Percentiles rank a stretch among this genome's conserved stretches.
Evolutionary conservation across 1,140 invertebrate species (phyloP).

Genomic region (Cyclina sinensis): DNA sequence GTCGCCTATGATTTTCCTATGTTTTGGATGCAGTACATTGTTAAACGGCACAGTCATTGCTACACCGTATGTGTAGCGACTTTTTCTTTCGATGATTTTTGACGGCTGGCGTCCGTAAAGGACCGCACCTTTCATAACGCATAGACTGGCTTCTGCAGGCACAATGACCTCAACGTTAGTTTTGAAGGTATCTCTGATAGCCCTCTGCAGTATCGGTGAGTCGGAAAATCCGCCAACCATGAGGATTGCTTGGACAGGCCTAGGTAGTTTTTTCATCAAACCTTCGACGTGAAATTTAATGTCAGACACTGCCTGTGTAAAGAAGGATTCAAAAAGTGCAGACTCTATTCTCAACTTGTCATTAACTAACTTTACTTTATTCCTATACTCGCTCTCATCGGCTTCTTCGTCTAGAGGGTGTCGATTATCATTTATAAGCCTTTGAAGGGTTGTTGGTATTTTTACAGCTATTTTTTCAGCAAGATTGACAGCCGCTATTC

Average conservation of each 20-base stretch:
- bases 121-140: slow-evolving; percentile 49
- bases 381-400: background rate
- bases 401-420: background rate
- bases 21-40: background rate
- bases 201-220: slow-evolving; percentile 35
- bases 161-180: slow-evolving; percentile 6
- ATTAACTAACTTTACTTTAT: background rate
- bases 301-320: background rate
- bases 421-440: background rate
- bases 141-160: slow-evolving; percentile 31
- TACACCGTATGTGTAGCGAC: slow-evolving; percentile 36
- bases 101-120: slow-evolving; percentile 20
- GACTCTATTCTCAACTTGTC: slow-evolving; percentile 15
- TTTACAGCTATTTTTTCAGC: background rate
- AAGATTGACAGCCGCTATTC: background rate
- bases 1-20: background rate
- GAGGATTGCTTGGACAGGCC: background rate
- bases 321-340: background rate
- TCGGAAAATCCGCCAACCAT: slow-evolving; percentile 65
- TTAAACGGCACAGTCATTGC: background rate
- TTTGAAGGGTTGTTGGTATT: background rate
- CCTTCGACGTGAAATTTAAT: background rate
- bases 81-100: slow-evolving; percentile 12
- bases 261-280: background rate
- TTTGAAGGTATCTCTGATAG: background rate